Evolutionary conservation across 1,140 invertebrate genomes (phyloP).

Genomic region (Scylla paramamosain): DNA sequence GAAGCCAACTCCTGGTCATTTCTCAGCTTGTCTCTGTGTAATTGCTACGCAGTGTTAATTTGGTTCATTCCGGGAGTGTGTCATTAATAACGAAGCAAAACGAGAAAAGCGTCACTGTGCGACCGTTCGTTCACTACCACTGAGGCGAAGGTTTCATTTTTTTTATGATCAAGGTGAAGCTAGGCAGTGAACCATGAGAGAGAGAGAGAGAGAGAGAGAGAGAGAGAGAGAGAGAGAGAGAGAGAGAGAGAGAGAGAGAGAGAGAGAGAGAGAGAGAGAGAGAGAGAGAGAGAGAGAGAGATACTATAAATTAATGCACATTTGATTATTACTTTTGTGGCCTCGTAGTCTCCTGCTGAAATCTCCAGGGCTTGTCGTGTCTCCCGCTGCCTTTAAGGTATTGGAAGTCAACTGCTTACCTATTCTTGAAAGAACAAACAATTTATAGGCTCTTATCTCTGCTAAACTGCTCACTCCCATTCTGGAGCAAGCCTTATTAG

Average conservation of each 20-base stretch:
- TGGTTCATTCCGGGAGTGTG: not conserved
- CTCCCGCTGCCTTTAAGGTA: too few species aligned
- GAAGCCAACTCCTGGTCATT: not conserved
- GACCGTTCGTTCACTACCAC: not conserved
- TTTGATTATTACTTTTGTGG: not conserved
- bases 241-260: not conserved
- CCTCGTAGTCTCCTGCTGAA: not conserved
- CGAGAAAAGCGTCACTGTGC: not conserved
- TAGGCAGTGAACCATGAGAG: not conserved
- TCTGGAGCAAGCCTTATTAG: too few species aligned
- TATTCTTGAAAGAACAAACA: too few species aligned
- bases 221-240: too few species aligned
- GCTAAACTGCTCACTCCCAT: too few species aligned
- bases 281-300: not conserved
- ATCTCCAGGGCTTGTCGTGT: not conserved
- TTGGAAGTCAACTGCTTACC: too few species aligned
- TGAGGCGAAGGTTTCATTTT: not conserved
- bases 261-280: constrained; percentile 15
- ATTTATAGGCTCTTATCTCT: too few species aligned
- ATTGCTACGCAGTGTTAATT: not conserved
- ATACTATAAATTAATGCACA: not conserved
- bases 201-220: too few species aligned
- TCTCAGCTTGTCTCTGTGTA: not conserved
- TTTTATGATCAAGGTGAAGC: not conserved
- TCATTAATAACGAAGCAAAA: constrained; percentile 9